Evolutionary conservation across 2,888 invertebrate species (phyloP).

Genomic region (Apamea sordens): DNA sequence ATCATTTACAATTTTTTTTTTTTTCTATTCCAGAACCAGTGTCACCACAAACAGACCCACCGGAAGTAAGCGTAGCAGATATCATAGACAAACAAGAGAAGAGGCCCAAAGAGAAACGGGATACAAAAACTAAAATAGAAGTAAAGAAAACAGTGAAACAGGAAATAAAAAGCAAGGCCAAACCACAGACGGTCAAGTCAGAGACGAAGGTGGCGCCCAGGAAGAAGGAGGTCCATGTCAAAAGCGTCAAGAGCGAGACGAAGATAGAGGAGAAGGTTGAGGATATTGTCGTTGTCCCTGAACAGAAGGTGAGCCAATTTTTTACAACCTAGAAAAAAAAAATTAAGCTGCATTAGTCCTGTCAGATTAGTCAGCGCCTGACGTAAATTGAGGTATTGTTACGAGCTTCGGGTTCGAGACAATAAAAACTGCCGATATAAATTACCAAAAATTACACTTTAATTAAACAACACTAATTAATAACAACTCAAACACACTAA

Average conservation of each 20-base stretch:
- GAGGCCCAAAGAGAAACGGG: slow-evolving; percentile 73
- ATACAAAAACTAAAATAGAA: slow-evolving; percentile 62
- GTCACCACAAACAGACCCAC: slow-evolving; percentile 77
- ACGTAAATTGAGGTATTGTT: no score
- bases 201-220: slow-evolving; percentile 70
- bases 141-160: slow-evolving; percentile 67
- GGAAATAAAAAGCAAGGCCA: slow-evolving; percentile 56
- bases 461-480: no score
- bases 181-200: slow-evolving; percentile 59
- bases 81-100: slow-evolving; percentile 64
- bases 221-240: slow-evolving; percentile 70
- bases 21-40: slow-evolving; percentile 69
- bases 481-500: no score
- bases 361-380: no score
- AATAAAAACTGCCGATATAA: no score
- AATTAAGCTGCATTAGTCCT: no score
- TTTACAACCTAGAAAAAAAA: background rate
- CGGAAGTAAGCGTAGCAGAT: slow-evolving; percentile 84
- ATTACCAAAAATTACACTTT: no score
- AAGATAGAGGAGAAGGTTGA: slow-evolving; percentile 71
- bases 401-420: no score
- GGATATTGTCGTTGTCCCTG: slow-evolving; percentile 42
- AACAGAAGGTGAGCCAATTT: slow-evolving; percentile 68
- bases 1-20: background rate
- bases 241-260: slow-evolving; percentile 72